Evolutionary conservation across 2,888 invertebrate species (phyloP), one percentile per base, ranked within the genome.

Genomic region (Cephus sareptanus): DNA sequence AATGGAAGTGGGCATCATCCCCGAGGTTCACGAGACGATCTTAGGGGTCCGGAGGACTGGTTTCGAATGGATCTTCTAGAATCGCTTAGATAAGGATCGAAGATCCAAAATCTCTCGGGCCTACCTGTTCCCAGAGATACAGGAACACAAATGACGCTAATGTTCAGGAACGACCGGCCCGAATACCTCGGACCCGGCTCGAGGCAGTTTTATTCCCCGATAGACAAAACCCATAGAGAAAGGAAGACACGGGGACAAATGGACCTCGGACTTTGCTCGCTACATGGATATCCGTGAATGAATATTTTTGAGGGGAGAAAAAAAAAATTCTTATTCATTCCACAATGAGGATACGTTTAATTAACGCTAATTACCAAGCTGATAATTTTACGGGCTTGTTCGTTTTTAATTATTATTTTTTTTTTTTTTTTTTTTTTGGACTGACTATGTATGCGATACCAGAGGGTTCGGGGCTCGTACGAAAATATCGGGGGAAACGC

Each of bases 381-480:
- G 56, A 34, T 56, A 6, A 4, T 56, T 23, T 15, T 9, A 15
- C 9, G 56, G 23, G 56, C 56, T 9, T 23, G 56, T 23, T 56
- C 23, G 56, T 23, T 23, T 23, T 56, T 56, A 56, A 56, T 56
- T 9, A 23, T 56, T 33, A 3, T 33, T 33, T 0, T 13, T 13
- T 35, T 35, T 37, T 4, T 4, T 4, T 4, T 13, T 37, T 13
- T 13, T 37, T 37, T 40, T 4, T 4, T 13, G 4, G 4, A 15
- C 0, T 0, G 1, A 40, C 40, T 1, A 4, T 4, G 6, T 6
- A 15, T 0, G 11, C 11, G 11, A 11, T 35, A 35, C 35, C 0
- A 0, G 4, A 12, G 35, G 35, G 11, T 1, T 11, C 35, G 0
- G 35, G 35, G 12, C 35, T 4, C 37, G 4, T 37, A 56, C 9